Evolutionary conservation across 2,113 vertebrate genomes (phyloP).

Genomic region (Microcebus griseorufus): DNA sequence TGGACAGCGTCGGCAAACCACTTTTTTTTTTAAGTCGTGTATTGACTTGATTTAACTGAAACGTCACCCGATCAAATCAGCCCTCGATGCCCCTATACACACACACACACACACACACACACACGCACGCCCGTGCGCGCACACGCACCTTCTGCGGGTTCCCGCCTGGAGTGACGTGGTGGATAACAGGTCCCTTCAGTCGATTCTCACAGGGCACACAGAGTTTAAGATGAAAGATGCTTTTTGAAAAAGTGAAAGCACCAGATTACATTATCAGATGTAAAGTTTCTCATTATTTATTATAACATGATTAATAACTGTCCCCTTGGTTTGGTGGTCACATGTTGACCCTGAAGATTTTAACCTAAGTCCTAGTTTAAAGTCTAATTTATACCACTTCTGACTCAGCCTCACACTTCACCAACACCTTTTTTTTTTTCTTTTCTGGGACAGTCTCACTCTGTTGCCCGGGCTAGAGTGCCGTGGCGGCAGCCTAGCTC

Average conservation of each 20-base stretch:
- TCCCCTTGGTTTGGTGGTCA: neutral
- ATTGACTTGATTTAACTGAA: neutral
- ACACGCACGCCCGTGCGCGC: too few species aligned
- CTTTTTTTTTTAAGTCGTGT: neutral
- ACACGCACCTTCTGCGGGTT: too few species aligned
- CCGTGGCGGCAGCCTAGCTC: too few species aligned
- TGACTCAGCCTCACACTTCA: neutral
- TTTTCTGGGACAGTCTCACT: too few species aligned
- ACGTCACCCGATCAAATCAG: neutral
- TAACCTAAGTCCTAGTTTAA: neutral
- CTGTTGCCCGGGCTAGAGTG: too few species aligned
- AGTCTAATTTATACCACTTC: neutral
- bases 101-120: too few species aligned
- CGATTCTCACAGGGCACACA: neutral
- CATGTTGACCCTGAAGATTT: too few species aligned
- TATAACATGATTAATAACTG: too few species aligned
- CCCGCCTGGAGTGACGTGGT: neutral
- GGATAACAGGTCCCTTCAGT: too few species aligned
- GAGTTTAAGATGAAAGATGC: neutral
- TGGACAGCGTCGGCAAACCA: neutral
- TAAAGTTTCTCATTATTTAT: neutral
- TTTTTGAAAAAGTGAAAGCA: neutral
- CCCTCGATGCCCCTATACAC: accelerated
- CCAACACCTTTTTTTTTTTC: neutral
- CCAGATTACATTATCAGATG: neutral